Base-by-base conservation (phyloP, 1,140 invertebrate species). In the Patella vulgata region DNA sequence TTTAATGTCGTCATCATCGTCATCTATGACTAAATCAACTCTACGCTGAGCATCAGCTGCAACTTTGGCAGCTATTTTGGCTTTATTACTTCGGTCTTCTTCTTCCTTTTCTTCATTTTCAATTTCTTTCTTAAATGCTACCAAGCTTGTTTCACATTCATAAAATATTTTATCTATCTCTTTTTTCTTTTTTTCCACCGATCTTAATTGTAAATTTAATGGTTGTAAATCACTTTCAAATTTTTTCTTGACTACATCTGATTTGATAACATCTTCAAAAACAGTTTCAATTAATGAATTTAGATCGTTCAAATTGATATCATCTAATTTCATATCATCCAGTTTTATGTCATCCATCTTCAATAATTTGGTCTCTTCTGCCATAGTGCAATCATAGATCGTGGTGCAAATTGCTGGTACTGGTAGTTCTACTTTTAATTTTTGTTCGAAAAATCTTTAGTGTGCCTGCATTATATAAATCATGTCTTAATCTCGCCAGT, bases 1-100 rank as follows among this genome's bases (percentile, higher is more conserved):
- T 47, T 66, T 53, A 2, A 66, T 57, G 59, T 66, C 63, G 54
- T 66, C 63, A 48, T 65, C 63, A 53, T 68, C 63, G 19, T 51
- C 61, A 51, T 59, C 66, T 1, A 36, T 54, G 6, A 25, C 36
- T 17, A 54, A 11, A 54, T 36, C 33, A 1, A 46, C 57, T 5
- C 55, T 59, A 31, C 54, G 43, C 31, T 36, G 12, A 30, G 57
- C 51, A 19, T 56, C 43, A 11, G 39, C 25, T 8, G 55, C 47
- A 9, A 6, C 2, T 25, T 25, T 39, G 12, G 42, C 54, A 25
- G 54, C 54, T 17, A 21, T 14, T 21, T 52, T 53, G n/a, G 54
- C 55, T 28, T 50, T 47, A 21, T 53, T 40, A 23, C 33, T 25
- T 31, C 27, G 14, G 6, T 36, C 40, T n/a, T 50, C 58, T 23